Evolutionary conservation across 2,797 vertebrate species (phyloP).

Genomic region (Pseudocheirus occidentalis): DNA sequence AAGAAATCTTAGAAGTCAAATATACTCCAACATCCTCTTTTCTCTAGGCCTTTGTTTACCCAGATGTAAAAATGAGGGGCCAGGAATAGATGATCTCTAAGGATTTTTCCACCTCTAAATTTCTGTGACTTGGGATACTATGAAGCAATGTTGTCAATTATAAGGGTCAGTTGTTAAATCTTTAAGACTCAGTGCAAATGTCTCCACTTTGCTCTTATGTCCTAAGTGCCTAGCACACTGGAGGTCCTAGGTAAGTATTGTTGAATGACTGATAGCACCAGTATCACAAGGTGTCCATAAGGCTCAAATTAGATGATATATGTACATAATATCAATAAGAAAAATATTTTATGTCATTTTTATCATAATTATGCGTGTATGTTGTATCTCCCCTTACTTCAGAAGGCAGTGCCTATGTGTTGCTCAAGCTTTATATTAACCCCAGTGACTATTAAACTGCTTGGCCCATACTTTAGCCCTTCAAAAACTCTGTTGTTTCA

Average conservation of each 20-base stretch:
- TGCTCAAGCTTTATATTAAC: not conserved
- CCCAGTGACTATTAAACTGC: not conserved
- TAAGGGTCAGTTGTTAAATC: not conserved
- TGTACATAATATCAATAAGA: not conserved
- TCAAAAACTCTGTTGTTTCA: not conserved
- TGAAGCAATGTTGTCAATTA: not conserved
- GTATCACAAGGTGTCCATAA: not conserved
- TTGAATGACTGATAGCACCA: not conserved
- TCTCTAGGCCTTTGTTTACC: not conserved
- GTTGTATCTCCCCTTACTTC: not conserved
- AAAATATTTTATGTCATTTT: not conserved
- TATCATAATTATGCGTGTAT: not conserved
- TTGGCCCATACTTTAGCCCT: not conserved
- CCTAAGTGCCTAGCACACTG: not conserved
- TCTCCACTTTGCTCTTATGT: not conserved
- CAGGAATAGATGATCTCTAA: not conserved
- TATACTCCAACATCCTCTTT: not conserved
- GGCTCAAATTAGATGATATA: not conserved
- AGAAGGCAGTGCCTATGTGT: not conserved
- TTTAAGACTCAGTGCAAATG: not conserved
- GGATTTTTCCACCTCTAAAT: not conserved
- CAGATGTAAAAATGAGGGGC: not conserved
- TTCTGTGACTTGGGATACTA: not conserved
- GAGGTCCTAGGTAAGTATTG: not conserved
- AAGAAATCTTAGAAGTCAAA: not conserved